Base-by-base conservation (phyloP, 92 coral and sea anemone species). In the Parazoanthus darwini region DNA sequence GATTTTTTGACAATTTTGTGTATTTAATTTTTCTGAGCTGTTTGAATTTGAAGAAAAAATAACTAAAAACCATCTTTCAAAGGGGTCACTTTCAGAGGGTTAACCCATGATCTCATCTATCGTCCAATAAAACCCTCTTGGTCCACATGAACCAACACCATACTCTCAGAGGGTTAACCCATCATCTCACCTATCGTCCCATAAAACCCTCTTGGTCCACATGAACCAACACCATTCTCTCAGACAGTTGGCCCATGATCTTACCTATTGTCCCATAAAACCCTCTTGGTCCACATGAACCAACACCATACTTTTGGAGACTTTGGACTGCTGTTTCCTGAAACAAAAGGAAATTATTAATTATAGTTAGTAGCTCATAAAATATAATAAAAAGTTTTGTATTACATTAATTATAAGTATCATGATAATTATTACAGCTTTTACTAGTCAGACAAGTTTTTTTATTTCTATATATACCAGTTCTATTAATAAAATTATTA, bases 121-220 rank as follows among this genome's bases (percentile, higher is more conserved):
- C 33, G 0, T 29, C 33, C 33, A 29, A 29, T 29, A 29, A 29
- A 29, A 29, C 65, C 98, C 99, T 82, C 99, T 92, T 20, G 99
- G 99, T 2, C 99, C 99, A 92, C 99, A 97, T 3, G 99, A 97
- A 25, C 99, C 99, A 74, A 97, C 99, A 72, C 99, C 99, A 89
- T 97, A 97, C 44, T 94, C 94, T 78, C 92, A 96, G 38, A 97
- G 91, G 33, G 33, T 29, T 29, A 29, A 29, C 33, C 33, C 33
- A 29, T 29, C 33, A 29, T 29, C 33, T 77, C 43, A 95, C 99
- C 99, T 87, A 97, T 97, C 79, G 99, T 95, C 46, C 99, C 99
- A 95, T 97, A 97, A 82, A 97, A 97, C 23, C 98, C 99, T 82
- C 99, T 92, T 20, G 99, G 99, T 2, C 99, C 99, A 92, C 99